Base-by-base conservation (phyloP, 2,888 invertebrate species). In the Bombylius discolor region DNA sequence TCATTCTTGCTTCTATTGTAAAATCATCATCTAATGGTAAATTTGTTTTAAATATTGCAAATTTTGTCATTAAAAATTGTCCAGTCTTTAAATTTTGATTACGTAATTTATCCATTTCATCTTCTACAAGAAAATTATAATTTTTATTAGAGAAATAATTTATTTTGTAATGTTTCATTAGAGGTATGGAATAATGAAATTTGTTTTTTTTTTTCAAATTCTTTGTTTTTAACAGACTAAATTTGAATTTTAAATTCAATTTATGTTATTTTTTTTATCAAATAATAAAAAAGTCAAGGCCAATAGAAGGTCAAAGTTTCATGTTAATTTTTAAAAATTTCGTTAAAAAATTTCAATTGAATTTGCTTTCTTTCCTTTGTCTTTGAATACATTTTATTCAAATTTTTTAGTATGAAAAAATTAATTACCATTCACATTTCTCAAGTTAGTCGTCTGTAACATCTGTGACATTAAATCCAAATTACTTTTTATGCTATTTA, bases 1-100 rank as follows among this genome's bases (percentile, higher is more conserved):
- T 72, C 67, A 74, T 73, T 56, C 74, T 65, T n/a, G 73, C 70
- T 63, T 72, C 70, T 31, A 72, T 60, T 34, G 65, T 65, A 57
- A 68, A 71, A 55, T 74, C 72, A 42, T 68, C 68, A 32, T 70
- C 68, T 5, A 64, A 59, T 9, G 73, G 72, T 45, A 72, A 64
- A 57, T 70, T 67, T 4, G 65, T 62, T 62, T 73, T 71, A 56
- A 73, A 69, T 12, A 70, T 70, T 56, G 66, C 69, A 61, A 74
- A 73, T 54, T 69, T 68, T 5, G 53, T 64, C 66, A 73, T 71
- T 51, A 73, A 62, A 52, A 66, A 64, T 58, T 72, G 71, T 33
- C 72, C 72, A 53, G 71, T 59, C n/a, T 67, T 67, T 39, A 73
- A 62, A 60, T 73, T 73, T 58, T 70, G 67, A 56, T 66, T 69